Percentiles rank a stretch among this genome's conserved stretches.
Evolutionary conservation across 1,140 invertebrate genomes (phyloP).

Genomic region (Neomicropteryx cornuta): DNA sequence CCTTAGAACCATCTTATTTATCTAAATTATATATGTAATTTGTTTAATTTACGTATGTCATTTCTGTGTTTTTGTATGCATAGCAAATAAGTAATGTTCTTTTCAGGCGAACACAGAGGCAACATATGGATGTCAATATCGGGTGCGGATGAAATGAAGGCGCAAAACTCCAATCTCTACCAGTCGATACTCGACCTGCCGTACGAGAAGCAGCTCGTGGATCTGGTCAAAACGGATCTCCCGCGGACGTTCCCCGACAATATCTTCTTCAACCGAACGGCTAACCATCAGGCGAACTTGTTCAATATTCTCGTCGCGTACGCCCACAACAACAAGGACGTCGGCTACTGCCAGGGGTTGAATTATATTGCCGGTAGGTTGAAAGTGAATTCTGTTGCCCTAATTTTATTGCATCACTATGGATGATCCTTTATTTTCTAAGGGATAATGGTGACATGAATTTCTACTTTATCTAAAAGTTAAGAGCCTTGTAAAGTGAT

Average conservation of each 20-base stretch:
- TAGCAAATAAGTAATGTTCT: conserved; percentile 6
- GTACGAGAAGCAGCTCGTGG: conserved; percentile 55
- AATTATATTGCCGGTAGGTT: conserved; percentile 73
- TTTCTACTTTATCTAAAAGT: too few relatives aligned
- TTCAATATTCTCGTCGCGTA: conserved; percentile 82
- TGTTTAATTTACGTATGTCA: too few relatives aligned
- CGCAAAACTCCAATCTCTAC: conserved; percentile 56
- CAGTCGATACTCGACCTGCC: conserved; percentile 51
- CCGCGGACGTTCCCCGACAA: conserved; percentile 90
- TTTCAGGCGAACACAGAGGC: conserved; percentile 53
- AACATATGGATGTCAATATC: conserved; percentile 77
- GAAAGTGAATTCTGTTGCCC: too few relatives aligned
- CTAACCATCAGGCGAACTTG: conserved; percentile 60
- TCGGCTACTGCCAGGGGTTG: conserved; percentile 89
- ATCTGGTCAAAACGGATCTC: conserved; percentile 75
- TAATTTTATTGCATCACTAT: too few relatives aligned
- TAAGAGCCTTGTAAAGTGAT: too few relatives aligned
- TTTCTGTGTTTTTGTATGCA: conserved; percentile 11
- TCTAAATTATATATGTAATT: too few relatives aligned
- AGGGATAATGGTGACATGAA: too few relatives aligned
- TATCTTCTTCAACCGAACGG: conserved; percentile 74
- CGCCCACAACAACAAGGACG: conserved; percentile 72
- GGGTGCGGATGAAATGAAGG: conserved; percentile 59
- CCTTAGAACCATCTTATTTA: too few relatives aligned
- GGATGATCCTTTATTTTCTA: too few relatives aligned